Base-by-base conservation (phyloP, 2,888 invertebrate genomes). In the Limnephilus marmoratus region DNA sequence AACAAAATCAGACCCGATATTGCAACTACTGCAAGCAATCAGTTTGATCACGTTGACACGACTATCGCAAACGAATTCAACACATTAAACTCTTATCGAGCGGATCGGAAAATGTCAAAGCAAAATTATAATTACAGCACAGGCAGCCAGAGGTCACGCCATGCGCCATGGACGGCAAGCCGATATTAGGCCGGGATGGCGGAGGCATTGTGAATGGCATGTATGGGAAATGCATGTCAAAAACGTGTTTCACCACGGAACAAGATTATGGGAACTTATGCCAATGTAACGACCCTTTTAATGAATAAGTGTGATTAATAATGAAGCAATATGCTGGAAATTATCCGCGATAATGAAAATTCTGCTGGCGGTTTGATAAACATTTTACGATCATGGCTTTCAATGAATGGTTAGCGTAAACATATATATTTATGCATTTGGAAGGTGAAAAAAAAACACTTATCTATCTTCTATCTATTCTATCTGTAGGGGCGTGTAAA, bases 31-130 rank as follows among this genome's bases (percentile, higher is more conserved):
- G 24, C 68, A 68, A 68, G 68, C 68, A 68, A 68, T 68, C 68
- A 68, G 68, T 68, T 68, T 18, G 37, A 83, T 5, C 34, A 37
- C 83, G 83, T 37, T 31, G 83, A 83, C 83, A 83, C 83, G 83
- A 83, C 37, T 68, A 83, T 83, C 37, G 83, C 34, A 83, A 83
- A 83, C 37, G 83, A 83, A 34, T 45, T 29, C 86, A 86, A 86
- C 86, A 45, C 45, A 41, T 86, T 45, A 29, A 29, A n/a, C 9
- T 9, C n/a, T 86, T 86, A 86, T 86, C 86, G 45, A 45, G 15
- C n/a, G 29, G 45, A 86, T 86, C 86, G 45, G 86, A 86, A 86
- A 86, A 45, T 86, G 86, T 41, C 34, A 31, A 86, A 86, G n/a
- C 45, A 45, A 86, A 86, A 86, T 68, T n/a, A 68, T 68, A 68